Percentiles rank a stretch among this genome's conserved stretches.
phyloP scores from a whole-genome alignment of 2,888 invertebrate genomes.

The Leptinotarsa rubiginosa region DNA sequence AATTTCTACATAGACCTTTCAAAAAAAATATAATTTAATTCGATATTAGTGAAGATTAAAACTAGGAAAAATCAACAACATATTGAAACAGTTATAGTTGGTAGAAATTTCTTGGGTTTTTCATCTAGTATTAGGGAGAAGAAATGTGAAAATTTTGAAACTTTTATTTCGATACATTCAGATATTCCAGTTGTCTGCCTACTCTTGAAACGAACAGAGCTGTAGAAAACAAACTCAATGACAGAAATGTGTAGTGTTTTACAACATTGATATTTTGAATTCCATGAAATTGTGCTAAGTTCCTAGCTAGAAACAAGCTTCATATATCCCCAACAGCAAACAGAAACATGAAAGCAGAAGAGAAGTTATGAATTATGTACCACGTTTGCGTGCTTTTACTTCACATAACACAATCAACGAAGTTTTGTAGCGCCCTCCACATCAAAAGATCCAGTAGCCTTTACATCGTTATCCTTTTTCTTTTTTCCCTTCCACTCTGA shows the following conservation, averaged over 20 bases:
- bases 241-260: no score
- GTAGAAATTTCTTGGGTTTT: no score
- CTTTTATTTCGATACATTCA: no score
- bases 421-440: slow-evolving; percentile 15
- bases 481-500: neutral
- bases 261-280: neutral
- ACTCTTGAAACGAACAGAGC: no score
- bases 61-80: no score
- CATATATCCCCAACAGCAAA: neutral
- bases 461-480: slow-evolving; percentile 8
- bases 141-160: no score
- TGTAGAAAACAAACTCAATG: no score
- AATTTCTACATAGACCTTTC: no score
- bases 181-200: neutral
- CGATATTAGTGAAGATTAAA: no score
- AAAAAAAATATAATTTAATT: no score
- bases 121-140: no score
- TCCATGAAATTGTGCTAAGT: neutral
- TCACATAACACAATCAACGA: slow-evolving; percentile 17
- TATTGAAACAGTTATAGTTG: no score
- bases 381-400: neutral
- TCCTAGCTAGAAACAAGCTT: neutral
- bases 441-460: slow-evolving; percentile 14
- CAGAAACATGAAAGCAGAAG: neutral
- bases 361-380: slow-evolving; percentile 13